phyloP scores from a whole-genome alignment of 2,888 invertebrate species.

The Stenchaetothrips biformis region DNA sequence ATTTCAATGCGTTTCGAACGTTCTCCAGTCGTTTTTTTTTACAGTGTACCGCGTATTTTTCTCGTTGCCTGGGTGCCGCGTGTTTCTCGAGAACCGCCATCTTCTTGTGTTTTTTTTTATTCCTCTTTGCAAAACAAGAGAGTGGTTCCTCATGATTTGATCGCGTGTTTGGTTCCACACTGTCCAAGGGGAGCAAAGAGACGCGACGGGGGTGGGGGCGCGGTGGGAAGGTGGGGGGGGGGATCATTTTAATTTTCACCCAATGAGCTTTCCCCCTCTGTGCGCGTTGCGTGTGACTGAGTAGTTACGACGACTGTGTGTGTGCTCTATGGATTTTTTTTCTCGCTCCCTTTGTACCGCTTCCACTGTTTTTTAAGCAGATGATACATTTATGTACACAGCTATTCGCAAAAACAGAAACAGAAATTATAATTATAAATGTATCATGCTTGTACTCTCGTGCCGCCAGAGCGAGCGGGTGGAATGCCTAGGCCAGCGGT shows the following conservation, averaged over 20 bases:
- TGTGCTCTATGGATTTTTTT: constrained; percentile 21
- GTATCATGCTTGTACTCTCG: too few relatives aligned
- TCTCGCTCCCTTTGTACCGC: background rate
- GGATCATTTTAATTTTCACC: constrained; percentile 25
- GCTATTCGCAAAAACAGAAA: too few relatives aligned
- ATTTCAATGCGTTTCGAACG: too few relatives aligned
- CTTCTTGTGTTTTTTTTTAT: too few relatives aligned
- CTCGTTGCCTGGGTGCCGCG: background rate
- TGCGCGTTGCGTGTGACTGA: background rate
- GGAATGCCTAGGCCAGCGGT: too few relatives aligned
- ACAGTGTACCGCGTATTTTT: background rate
- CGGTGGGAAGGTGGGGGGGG: background rate
- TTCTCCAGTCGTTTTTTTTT: too few relatives aligned
- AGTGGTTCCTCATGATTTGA: constrained; percentile 1
- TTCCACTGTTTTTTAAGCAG: too few relatives aligned
- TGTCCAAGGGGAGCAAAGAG: background rate
- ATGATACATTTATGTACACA: too few relatives aligned
- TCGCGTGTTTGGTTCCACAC: background rate
- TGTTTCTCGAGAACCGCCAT: background rate
- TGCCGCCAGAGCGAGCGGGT: too few relatives aligned
- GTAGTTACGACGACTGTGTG: constrained; percentile 18
- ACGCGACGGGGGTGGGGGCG: background rate
- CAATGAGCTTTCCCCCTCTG: constrained; percentile 19
- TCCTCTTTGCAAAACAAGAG: background rate
- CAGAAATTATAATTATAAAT: too few relatives aligned